Base-by-base conservation (phyloP, 1,140 invertebrate genomes). In the Leptopilina boulardi region DNA sequence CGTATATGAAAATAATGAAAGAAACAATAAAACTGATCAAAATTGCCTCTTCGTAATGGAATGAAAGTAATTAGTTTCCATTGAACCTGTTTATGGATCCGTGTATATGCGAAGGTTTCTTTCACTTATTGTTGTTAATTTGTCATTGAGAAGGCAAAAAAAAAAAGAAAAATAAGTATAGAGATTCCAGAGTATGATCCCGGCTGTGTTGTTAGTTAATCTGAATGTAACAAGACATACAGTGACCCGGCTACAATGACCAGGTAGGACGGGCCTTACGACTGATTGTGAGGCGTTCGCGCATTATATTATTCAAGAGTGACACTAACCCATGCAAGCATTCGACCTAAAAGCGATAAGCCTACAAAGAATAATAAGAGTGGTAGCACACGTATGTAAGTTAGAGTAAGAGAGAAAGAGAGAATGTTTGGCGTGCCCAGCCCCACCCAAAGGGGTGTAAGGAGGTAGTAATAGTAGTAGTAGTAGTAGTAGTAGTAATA, bases 391-490 rank as follows among this genome's bases (percentile, higher is more conserved):
- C n/a, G n/a, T n/a, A n/a, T n/a, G n/a, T n/a, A 74, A 54, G 75
- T 75, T 47, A 75, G 73, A 80, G 71, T 73, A 70, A 70, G 74
- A 78, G 82, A 88, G 88, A 90, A 70, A 70, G 74, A 78, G 82
- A 88, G 88, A 90, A 88, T 89, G 88, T 88, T 88, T 84, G 81
- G 84, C 81, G 84, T 84, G 82, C 85, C 82, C 83, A 87, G 89
- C 89, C 89, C 87, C 89, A 85, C 89, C 89, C 86, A 87, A 38
- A 82, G 78, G 86, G 87, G 83, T 88, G 84, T 77, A 82, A 79
- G 82, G 82, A 84, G 85, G 73, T 75, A 82, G 85, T 80, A n/a
- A n/a, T n/a, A n/a, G n/a, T n/a, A n/a, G n/a, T n/a, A n/a, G n/a
- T n/a, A n/a, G n/a, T n/a, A n/a, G n/a, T n/a, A n/a, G n/a, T n/a